Percentiles rank a stretch among this genome's conserved stretches.
These are phyloP conservation scores for Leucania comma DNA, from an alignment of 2,888 invertebrate species.

Conservation along the genomic window DNA sequence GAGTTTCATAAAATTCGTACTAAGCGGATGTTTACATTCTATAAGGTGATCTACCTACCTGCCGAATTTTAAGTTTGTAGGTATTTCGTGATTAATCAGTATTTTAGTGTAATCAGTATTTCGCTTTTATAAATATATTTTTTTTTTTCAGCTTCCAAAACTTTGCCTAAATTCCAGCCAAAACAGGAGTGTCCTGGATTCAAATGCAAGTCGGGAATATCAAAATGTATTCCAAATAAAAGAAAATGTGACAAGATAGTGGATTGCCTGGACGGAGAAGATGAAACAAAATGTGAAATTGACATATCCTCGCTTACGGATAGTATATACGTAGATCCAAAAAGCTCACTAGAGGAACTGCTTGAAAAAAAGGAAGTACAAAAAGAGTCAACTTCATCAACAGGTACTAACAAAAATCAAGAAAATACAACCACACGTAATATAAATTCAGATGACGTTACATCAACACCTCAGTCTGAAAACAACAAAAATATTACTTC, in stretches of 20 bases:
- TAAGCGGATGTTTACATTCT: no score
- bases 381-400: constrained; percentile 1
- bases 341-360: constrained; percentile 24
- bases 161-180: constrained; percentile 88
- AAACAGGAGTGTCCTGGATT: constrained; percentile 93
- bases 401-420: not conserved
- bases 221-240: constrained; percentile 92
- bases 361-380: constrained; percentile 37
- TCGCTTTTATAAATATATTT: no score
- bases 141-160: constrained; percentile 83
- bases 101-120: no score
- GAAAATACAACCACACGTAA: not conserved
- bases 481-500: not conserved
- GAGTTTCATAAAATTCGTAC: no score
- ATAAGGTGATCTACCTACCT: no score
- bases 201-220: constrained; percentile 92
- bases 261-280: constrained; percentile 95
- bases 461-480: not conserved
- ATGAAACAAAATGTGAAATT: constrained; percentile 93
- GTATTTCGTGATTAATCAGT: no score
- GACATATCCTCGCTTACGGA: constrained; percentile 45
- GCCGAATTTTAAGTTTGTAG: no score
- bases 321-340: constrained; percentile 35
- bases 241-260: constrained; percentile 93
- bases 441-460: not conserved